Base-by-base conservation (phyloP, 2,113 vertebrate species). In the Pleuronectes platessa region DNA sequence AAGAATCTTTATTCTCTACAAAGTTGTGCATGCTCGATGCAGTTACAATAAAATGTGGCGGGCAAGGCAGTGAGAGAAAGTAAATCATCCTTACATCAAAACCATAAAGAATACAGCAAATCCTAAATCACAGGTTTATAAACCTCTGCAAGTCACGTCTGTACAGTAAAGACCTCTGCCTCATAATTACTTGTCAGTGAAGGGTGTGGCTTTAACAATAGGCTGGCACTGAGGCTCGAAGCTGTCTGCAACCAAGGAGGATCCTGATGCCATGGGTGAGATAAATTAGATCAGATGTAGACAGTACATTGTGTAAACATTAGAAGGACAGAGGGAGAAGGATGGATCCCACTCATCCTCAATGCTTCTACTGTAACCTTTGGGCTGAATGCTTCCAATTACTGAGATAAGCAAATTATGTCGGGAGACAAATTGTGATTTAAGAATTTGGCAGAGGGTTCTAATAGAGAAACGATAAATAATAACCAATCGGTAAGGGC, bases 391-490 rank as follows among this genome's bases (percentile, higher is more conserved):
- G 11, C 51, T 51, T 62, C 40, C 63, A 77, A 78, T 83, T 78
- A 89, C 45, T 8, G 37, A 76, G 47, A 86, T 68, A 82, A 70
- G 55, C 31, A 72, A 82, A 87, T 86, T 26, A 78, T n/a, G 53
- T 7, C 58, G 55, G 4, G 31, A 56, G 31, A 67, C 37, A 62
- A 75, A 80, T 83, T 27, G 40, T 61, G 81, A 71, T 78, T 78
- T 73, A 71, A 78, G 61, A 66, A 73, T 59, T 23, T 74, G 31
- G 45, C 24, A 40, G 3, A 23, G 23, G 60, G 60, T 71, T 75
- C 37, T 74, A 61, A 60, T 62, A 12, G 54, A 47, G 68, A 69
- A 76, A 67, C 53, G 9, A 55, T 27, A 17, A 54, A 54, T 54
- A 21, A 54, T n/a, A n/a, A 11, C 6, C 51, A 54, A n/a, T 1